A percentile compares a stretch with the other conserved stretches of the same genome.
Conservation (phyloP, 2,797 vertebrate species). For the Pseudotriccus pelzelni region DNA sequence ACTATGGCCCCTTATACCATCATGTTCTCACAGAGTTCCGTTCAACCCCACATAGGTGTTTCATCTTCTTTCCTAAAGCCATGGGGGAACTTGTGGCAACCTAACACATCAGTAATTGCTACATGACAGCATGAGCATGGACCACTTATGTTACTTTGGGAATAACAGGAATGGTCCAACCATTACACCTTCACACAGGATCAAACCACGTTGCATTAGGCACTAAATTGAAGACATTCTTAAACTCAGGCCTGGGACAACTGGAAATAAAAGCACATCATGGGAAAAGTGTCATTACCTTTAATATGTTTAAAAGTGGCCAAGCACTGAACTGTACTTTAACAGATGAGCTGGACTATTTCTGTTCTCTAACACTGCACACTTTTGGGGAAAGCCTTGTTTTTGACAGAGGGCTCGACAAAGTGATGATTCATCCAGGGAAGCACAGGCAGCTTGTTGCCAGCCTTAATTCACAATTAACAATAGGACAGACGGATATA, state of each 20-base stretch:
- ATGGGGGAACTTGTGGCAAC: not conserved
- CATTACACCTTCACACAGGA: not conserved
- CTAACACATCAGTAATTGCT: accelerated
- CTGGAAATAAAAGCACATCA: not conserved
- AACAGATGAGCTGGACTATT: not conserved
- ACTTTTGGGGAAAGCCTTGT: constrained; percentile 17
- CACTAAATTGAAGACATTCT: not conserved
- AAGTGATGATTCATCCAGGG: constrained; percentile 61
- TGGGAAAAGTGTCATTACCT: not conserved
- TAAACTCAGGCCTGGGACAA: not conserved
- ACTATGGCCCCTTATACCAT: not conserved
- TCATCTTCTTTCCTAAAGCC: not conserved
- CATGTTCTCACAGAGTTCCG: not conserved
- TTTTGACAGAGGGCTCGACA: constrained; percentile 48
- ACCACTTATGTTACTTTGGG: not conserved
- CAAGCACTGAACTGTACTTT: not conserved
- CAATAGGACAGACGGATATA: constrained; percentile 14
- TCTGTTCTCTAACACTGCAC: not conserved
- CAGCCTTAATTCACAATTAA: constrained; percentile 47
- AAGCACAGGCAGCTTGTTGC: constrained; percentile 24
- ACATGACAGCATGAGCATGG: not conserved
- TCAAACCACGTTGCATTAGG: not conserved
- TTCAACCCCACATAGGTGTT: not conserved
- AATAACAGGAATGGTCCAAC: not conserved
- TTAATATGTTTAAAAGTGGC: not conserved